Evolutionary conservation across 1,140 invertebrate genomes (phyloP), one percentile per base, ranked within the genome.

Genomic region (Hormaphis cornu): DNA sequence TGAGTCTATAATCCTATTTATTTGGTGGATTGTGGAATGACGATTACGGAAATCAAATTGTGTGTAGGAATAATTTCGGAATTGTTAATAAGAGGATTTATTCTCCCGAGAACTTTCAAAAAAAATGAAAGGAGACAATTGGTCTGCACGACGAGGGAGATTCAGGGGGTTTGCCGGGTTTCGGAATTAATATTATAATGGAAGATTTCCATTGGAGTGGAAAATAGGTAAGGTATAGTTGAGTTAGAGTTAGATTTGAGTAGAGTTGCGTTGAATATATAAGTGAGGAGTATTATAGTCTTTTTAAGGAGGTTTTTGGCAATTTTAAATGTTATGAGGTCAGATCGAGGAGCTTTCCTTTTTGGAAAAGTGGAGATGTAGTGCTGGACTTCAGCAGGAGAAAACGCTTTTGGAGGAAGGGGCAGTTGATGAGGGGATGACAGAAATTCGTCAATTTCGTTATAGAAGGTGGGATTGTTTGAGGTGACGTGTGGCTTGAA

Each of bases 41-140:
- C 72, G 71, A 22, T 63, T n/a, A 42, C 75, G 70, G 69, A 79
- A 79, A 0, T 77, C 78, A 44, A 75, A 75, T 59, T 79, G 77
- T 53, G 77, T 75, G 6, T 22, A 12, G 77, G 75, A 35, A 73
- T 71, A 12, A 44, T 14, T 18, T 71, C 54, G 20, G 20, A 6
- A 2, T 28, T 18, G 6, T 28, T 14, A 58, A 30, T 16, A 30
- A 30, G 28, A 3, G 22, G 54, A 12, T 33, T 58, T 58, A 58
- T 22, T 58, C 33, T 58, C n/a, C 33, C 54, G 20, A 58, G n/a
- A 6, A 58, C 10, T 26, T 61, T 61, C 6, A 35, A 61, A 14
- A 61, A n/a, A 6, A 26, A 33, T 2, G 56, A 18, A 18, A 20
- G 35, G 5, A 61, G 18, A 18, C 18, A 8, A 61, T 40, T 2